These are phyloP conservation scores for Drosophila albomicans DNA, from an alignment of 1,140 invertebrate species.

Conservation along the genomic window DNA sequence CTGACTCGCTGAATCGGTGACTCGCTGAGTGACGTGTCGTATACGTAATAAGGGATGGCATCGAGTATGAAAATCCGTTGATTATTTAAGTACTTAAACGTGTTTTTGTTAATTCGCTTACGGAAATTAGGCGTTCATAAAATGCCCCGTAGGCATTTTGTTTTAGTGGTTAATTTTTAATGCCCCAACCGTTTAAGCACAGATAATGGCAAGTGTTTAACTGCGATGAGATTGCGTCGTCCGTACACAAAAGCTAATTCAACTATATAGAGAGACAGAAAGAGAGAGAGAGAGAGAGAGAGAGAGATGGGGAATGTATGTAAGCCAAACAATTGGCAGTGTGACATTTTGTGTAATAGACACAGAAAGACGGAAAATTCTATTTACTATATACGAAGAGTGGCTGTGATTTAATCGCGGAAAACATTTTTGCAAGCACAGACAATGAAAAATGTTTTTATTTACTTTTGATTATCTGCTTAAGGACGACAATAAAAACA, in stretches of 20 bases:
- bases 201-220: slow-evolving; percentile 1
- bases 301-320: background rate
- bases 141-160: slow-evolving; percentile 44
- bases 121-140: slow-evolving; percentile 52
- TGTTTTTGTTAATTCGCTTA: slow-evolving; percentile 58
- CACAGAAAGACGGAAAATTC: slow-evolving; percentile 9
- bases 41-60: slow-evolving; percentile 3
- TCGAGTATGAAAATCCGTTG: slow-evolving; percentile 24
- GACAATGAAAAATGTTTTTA: slow-evolving; percentile 63
- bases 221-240: background rate
- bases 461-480: slow-evolving; percentile 73
- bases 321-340: slow-evolving; percentile 19
- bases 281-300: no score
- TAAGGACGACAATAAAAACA: slow-evolving; percentile 39
- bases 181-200: background rate
- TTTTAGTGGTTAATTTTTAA: slow-evolving; percentile 39
- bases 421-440: slow-evolving; percentile 28
- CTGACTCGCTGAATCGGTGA: slow-evolving; percentile 16
- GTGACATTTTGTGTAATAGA: background rate
- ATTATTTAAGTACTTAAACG: slow-evolving; percentile 71
- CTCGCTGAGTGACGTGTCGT: slow-evolving; percentile 15
- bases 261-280: background rate
- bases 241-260: background rate
- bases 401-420: slow-evolving; percentile 24
- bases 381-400: slow-evolving; percentile 31